phyloP scores from a whole-genome alignment of 2,888 invertebrate genomes.

The Hoplodrina ambigua region DNA sequence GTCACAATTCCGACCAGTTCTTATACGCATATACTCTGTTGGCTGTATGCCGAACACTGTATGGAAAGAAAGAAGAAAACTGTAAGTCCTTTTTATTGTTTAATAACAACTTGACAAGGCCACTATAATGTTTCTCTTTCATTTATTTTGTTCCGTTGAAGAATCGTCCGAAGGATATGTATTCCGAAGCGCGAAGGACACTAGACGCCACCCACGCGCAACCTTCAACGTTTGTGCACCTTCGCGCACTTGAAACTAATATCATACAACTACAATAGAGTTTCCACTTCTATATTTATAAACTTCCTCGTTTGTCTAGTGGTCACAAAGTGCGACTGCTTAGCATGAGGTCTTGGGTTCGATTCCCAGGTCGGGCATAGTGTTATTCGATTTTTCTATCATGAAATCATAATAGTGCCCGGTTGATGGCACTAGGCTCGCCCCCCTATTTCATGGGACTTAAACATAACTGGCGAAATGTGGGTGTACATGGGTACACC shows the following conservation, averaged over 20 bases:
- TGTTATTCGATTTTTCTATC: too few species aligned
- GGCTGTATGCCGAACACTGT: not conserved
- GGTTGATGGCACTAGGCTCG: too few species aligned
- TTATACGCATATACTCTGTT: too few species aligned
- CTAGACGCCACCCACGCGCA: constrained; percentile 34
- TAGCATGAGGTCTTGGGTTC: too few species aligned
- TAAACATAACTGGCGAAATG: too few species aligned
- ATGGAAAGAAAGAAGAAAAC: not conserved
- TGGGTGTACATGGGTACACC: too few species aligned
- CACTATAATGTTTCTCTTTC: constrained; percentile 5
- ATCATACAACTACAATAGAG: constrained; percentile 3
- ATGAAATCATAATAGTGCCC: too few species aligned
- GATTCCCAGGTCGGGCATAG: too few species aligned
- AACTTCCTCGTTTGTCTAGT: too few species aligned
- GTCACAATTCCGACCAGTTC: not conserved
- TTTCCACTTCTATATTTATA: not conserved
- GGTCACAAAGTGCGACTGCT: too few species aligned
- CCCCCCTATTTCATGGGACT: too few species aligned
- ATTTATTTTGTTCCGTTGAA: constrained; percentile 10
- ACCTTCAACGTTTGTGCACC: constrained; percentile 52
- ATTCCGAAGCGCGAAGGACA: constrained; percentile 41
- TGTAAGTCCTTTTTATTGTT: not conserved
- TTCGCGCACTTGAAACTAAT: constrained; percentile 39
- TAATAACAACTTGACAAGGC: constrained; percentile 13
- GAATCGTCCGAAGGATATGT: constrained; percentile 22